phyloP scores from a whole-genome alignment of 2,113 vertebrate genomes.

The Dasyornis broadbenti region DNA sequence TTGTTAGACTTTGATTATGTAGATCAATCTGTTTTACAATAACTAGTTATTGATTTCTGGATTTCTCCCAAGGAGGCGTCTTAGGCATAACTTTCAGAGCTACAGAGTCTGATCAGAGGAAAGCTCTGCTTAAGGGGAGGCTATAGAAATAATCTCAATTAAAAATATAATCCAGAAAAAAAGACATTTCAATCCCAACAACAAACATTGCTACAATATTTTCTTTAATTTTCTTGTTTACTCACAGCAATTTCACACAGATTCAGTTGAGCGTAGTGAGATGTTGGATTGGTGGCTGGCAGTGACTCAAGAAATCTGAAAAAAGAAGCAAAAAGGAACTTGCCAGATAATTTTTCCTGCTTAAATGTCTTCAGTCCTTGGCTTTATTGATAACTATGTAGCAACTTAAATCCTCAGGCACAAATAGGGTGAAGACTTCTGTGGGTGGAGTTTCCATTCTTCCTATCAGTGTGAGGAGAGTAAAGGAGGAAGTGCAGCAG shows the following conservation, averaged over 20 bases:
- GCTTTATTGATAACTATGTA: neutral
- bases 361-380: neutral
- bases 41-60: neutral
- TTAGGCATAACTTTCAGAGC: neutral
- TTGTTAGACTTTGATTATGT: neutral
- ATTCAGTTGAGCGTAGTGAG: neutral
- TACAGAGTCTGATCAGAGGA: neutral
- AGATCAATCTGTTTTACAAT: neutral
- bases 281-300: neutral
- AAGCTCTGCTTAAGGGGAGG: neutral
- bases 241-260: neutral
- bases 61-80: neutral
- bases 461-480: neutral
- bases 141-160: neutral
- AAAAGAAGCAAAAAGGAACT: neutral
- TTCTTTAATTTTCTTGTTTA: neutral
- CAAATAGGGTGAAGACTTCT: neutral
- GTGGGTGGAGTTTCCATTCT: neutral
- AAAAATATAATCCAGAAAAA: neutral
- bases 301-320: neutral
- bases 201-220: neutral
- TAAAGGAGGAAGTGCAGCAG: neutral
- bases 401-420: neutral
- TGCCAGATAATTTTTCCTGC: neutral
- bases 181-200: neutral